Evolutionary conservation across 2,113 vertebrate genomes (phyloP).

Genomic region (Narcine bancroftii): DNA sequence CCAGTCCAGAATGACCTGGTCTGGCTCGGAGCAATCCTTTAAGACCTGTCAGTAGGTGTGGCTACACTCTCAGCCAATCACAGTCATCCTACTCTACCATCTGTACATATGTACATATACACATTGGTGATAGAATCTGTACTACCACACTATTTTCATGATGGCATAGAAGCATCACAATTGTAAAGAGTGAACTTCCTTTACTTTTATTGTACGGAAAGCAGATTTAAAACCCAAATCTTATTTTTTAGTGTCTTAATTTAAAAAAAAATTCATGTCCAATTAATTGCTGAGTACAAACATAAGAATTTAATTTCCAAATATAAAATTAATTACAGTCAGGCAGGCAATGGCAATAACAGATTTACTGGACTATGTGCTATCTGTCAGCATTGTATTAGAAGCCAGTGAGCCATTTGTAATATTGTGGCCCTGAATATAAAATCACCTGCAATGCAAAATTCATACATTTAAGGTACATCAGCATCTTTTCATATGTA

Average conservation of each 20-base stretch:
- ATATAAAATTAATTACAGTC: background rate
- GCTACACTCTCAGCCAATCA: too few relatives aligned
- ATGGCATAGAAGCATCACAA: background rate
- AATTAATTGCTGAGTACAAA: background rate
- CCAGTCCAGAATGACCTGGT: too few relatives aligned
- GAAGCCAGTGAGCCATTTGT: background rate
- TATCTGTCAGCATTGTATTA: background rate
- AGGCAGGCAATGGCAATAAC: background rate
- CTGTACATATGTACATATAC: too few relatives aligned
- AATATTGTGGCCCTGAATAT: conserved; percentile 17
- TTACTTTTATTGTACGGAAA: background rate
- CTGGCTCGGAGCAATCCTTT: too few relatives aligned
- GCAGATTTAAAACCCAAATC: background rate
- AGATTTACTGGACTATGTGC: background rate
- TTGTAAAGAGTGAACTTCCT: background rate
- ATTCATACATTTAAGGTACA: background rate
- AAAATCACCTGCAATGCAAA: background rate
- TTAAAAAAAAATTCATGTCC: background rate
- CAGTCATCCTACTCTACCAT: too few relatives aligned
- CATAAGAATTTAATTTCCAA: conserved; percentile 10
- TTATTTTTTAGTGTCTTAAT: background rate
- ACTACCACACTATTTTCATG: too few relatives aligned
- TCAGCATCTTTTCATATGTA: background rate
- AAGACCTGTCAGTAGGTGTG: too few relatives aligned
- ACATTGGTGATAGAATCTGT: too few relatives aligned